Evolutionary conservation across 2,888 invertebrate genomes (phyloP).

Genomic region (Blera fallax): DNA sequence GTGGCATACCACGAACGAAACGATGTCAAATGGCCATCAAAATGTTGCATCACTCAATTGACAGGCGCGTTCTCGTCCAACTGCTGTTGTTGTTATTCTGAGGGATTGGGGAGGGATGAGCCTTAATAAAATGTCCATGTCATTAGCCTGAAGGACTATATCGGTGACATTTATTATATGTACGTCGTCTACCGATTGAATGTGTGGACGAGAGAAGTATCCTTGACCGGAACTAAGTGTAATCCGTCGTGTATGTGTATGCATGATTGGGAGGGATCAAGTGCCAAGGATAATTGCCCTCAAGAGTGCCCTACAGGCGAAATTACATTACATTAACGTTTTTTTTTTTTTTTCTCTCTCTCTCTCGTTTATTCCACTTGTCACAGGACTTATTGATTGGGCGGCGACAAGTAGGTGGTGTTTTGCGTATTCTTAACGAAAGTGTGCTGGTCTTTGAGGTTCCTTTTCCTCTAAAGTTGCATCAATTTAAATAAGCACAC

Average conservation of each 20-base stretch:
- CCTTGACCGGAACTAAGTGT: neutral
- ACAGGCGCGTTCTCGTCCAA: neutral
- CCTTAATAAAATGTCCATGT: constrained; percentile 24
- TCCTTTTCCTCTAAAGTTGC: too few relatives aligned
- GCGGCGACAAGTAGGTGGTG: neutral
- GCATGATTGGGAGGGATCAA: constrained; percentile 23
- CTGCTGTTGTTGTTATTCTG: too few relatives aligned
- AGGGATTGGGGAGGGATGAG: neutral
- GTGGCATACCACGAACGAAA: neutral
- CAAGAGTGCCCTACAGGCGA: constrained; percentile 36
- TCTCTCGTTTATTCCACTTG: too few relatives aligned
- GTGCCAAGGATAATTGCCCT: constrained; percentile 56
- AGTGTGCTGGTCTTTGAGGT: neutral
- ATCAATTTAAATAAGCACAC: neutral
- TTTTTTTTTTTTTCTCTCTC: neutral
- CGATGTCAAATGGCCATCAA: constrained; percentile 29
- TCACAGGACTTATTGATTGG: constrained; percentile 12
- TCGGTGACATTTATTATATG: constrained; percentile 42
- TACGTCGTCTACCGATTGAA: neutral
- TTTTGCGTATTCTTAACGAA: neutral
- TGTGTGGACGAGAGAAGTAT: neutral
- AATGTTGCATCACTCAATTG: constrained; percentile 38
- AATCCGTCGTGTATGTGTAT: neutral
- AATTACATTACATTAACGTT: constrained; percentile 44
- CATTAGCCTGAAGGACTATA: constrained; percentile 47